Evolutionary conservation across 2,797 vertebrate species (phyloP), one percentile per base, ranked within the genome.

Genomic region (Otolemur crassicaudatus): DNA sequence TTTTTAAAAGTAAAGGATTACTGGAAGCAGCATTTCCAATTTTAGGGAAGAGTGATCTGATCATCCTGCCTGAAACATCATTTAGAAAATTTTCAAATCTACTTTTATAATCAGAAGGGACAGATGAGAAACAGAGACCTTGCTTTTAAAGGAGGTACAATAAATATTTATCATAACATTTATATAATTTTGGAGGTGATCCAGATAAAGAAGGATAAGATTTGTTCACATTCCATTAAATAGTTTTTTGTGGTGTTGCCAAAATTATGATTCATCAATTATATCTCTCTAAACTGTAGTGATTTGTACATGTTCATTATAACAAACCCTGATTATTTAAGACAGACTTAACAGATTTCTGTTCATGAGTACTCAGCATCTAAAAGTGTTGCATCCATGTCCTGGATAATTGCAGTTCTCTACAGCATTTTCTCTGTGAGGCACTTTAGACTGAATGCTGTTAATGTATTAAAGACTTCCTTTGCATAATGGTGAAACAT

Each of bases 401-500:
- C 89, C 95, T 87, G 63, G 67, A 84, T 87, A 80, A 93, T 70
- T 93, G 20, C 29, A 60, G 27, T 37, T 31, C 80, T 89, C 61
- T n/a, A 10, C 27, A 65, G 40, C 25, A 85, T 88, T 91, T 97
- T 93, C 61, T 94, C 40, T 76, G 58, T 60, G 69, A 86, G 58
- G 22, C 37, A 65, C 31, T 95, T 94, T 83, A 91, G 86, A 83
- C 1, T 5, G 43, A 88, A 61, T 87, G 46, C 49, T 83, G 65
- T 86, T 92, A 86, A 92, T 87, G 65, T 92, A 73, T 93, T 87
- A 90, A 96, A 97, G 61, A 53, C 86, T 80, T 88, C 37, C 70
- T 82, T 70, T 77, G 65, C 46, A 96, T 95, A 93, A 96, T 49
- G 77, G 27, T 83, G n/a, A 19, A 85, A 87, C 49, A 83, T 29